Evolutionary conservation across 2,888 invertebrate genomes (phyloP), one percentile per base, ranked within the genome.

Genomic region (Crocallis elinguaria): DNA sequence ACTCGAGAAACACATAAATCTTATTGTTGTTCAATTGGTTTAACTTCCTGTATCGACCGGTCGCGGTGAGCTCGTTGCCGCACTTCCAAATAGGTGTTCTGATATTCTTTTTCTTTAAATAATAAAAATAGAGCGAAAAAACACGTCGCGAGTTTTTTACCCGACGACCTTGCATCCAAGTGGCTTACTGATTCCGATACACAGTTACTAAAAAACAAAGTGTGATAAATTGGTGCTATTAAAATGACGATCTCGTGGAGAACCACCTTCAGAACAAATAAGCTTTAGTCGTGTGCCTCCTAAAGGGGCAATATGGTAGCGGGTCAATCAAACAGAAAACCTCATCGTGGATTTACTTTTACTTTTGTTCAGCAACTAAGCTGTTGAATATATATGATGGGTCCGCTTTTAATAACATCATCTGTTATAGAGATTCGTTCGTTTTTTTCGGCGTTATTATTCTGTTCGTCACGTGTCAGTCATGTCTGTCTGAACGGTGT

Each of bases 11-110:
- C 77, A 77, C 82, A 86, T 90, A 89, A 90, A 88, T 90, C 89
- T 86, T 84, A 82, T 78, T 82, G 84, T 88, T 83, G 89, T 86
- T 78, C 80, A 83, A 84, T 85, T 71, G 80, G 75, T 72, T 81
- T 72, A 71, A 87, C 88, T 91, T 91, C 91, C 91, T 90, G 90
- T 75, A 84, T 70, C 70, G 84, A 84, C 90, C 84, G 82, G 89
- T 88, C 77, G 69, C 69, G 54, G 69, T 46, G 48, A 53, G 64
- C 73, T 55, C 68, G 68, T 63, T 67, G 67, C 73, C 80, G 75
- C 77, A 84, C 85, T 86, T 84, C 90, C 89, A 89, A 89, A 89
- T 86, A 82, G 82, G 84, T 82, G 83, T 84, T 83, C 83, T 79
- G 84, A 84, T 89, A 84, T 84, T 88, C 79, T 86, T 88, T 88